Evolutionary conservation across 2,797 vertebrate genomes (phyloP), one percentile per base, ranked within the genome.

Genomic region (Furcifer pardalis): DNA sequence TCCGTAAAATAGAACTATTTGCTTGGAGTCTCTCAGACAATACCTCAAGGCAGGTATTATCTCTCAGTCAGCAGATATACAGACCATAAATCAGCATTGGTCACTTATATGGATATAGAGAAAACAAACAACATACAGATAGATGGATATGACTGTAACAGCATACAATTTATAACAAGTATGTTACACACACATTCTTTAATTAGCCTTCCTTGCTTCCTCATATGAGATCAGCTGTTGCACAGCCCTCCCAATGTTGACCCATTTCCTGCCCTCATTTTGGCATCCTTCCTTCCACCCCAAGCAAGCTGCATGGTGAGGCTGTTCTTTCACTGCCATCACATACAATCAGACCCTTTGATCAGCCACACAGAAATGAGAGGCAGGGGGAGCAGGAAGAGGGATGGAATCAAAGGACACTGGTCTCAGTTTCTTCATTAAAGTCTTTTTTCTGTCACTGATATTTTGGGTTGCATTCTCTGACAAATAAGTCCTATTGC

Each of bases 281-380:
- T 46, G 40, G 83, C 63, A 71, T 66, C 44, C 72, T 72, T 71
- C 78, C 73, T 63, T 59, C 63, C 72, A 19, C n/a, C 76, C 46
- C 42, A 60, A 62, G 25, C 73, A 86, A 82, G 42, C 74, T 86
- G 80, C 56, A 81, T 71, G 78, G 71, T 65, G 78, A 84, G 73
- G 86, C 83, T 84, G 44, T 44, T 87, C 79, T 84, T 69, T 66
- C 60, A 37, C 27, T 68, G 85, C 81, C 49, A 1, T 79, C 35
- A 44, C 79, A 49, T 44, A 87, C 79, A 84, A 87, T 84, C 83
- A 77, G 42, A 81, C 13, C 74, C 86, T 87, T 87, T 87, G 78
- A 87, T 71, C 82, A 77, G 65, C n/a, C 74, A 81, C 44, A 81
- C 46, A 82, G 83, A 81, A 78, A 71, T 59, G 73, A 74, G 74